phyloP scores from a whole-genome alignment of 2,888 invertebrate species.

The Mamestra brassicae region DNA sequence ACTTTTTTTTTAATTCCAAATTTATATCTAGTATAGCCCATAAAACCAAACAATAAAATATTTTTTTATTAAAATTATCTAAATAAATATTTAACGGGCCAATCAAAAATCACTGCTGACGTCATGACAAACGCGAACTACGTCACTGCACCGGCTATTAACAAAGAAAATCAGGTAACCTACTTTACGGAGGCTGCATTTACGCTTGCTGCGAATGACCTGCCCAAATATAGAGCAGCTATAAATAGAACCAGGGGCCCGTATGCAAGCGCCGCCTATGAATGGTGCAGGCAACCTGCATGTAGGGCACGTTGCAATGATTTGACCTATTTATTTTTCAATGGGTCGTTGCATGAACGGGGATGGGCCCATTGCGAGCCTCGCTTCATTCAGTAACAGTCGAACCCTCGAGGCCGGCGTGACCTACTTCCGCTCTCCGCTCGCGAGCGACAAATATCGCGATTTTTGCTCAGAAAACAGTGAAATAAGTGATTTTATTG shows the following conservation, averaged over 20 bases:
- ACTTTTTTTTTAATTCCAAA: background rate
- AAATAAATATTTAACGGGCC: conserved; percentile 3
- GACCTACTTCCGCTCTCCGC: conserved; percentile 82
- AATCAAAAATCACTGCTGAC: conserved; percentile 72
- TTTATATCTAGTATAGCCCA: background rate
- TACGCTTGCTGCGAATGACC: conserved; percentile 87
- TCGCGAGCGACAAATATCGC: conserved; percentile 39
- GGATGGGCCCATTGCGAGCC: conserved; percentile 84
- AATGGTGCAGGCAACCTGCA: conserved; percentile 85
- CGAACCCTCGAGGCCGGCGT: conserved; percentile 85
- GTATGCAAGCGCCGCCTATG: conserved; percentile 80
- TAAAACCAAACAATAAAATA: background rate
- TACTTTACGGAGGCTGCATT: conserved; percentile 87
- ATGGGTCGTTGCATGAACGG: conserved; percentile 89
- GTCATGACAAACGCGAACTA: conserved; percentile 81
- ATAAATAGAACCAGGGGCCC: conserved; percentile 85
- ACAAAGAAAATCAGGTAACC: conserved; percentile 90
- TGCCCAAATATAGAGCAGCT: conserved; percentile 89
- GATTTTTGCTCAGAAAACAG: conserved; percentile 38
- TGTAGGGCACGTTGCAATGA: conserved; percentile 88
- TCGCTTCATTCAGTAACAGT: conserved; percentile 88
- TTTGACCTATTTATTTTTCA: conserved; percentile 91
- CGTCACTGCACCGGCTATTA: conserved; percentile 84
- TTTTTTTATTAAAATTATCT: conserved; percentile 3
- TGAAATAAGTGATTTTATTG: conserved; percentile 20